phyloP scores from a whole-genome alignment of 2,888 invertebrate species.

The Choreutis nemorana region DNA sequence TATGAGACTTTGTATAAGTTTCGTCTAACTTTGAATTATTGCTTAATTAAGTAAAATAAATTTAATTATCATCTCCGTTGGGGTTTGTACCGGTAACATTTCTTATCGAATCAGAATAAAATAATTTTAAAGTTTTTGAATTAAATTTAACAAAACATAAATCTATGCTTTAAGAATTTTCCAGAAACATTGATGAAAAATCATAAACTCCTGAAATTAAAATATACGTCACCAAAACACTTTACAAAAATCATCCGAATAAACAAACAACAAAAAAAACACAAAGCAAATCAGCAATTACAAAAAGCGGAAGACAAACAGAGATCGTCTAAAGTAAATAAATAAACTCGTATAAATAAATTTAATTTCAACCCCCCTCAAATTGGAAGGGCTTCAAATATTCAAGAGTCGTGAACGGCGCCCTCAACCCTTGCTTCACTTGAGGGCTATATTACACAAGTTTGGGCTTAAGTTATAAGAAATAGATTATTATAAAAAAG shows the following conservation, averaged over 20 bases:
- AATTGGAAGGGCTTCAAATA: conserved; percentile 62
- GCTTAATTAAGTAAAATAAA: conserved; percentile 6
- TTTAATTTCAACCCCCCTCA: conserved; percentile 60
- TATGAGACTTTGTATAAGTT: conserved; percentile 22
- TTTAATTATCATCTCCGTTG: conserved; percentile 9
- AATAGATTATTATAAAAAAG: conserved; percentile 4
- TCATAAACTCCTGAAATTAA: too few relatives aligned
- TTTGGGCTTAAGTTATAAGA: conserved; percentile 19
- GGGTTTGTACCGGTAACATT: too few relatives aligned
- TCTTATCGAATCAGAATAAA: too few relatives aligned
- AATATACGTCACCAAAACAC: too few relatives aligned
- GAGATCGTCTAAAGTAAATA: conserved; percentile 41
- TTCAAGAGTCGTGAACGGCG: conserved; percentile 61
- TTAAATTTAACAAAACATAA: too few relatives aligned
- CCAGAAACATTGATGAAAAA: too few relatives aligned
- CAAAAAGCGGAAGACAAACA: conserved; percentile 25
- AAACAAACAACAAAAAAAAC: conserved; percentile 11
- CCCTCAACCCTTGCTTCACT: conserved; percentile 60
- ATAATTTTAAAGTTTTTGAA: too few relatives aligned
- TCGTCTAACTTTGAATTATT: conserved; percentile 17
- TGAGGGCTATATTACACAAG: conserved; percentile 36
- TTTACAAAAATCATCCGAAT: too few relatives aligned
- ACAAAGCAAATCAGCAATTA: conserved; percentile 23
- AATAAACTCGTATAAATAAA: conserved; percentile 59
- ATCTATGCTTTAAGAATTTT: too few relatives aligned